Evolutionary conservation across 2,888 invertebrate genomes (phyloP), one percentile per base, ranked within the genome.

Genomic region (Aporophyla nigra): DNA sequence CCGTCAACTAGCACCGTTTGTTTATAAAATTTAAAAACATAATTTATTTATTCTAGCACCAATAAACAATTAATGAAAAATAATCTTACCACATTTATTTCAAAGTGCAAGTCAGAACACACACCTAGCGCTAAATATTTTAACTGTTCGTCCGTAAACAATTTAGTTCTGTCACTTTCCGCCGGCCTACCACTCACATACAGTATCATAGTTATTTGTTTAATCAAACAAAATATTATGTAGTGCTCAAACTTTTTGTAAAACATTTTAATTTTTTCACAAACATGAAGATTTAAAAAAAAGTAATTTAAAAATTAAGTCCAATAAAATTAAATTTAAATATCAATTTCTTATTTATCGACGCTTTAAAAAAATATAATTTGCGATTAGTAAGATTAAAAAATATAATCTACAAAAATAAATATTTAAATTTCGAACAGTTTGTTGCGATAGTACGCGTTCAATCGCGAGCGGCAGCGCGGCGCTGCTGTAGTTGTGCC

Each of bases 81-180:
- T 56, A 58, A 62, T 74, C 88, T 83, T 84, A 88, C 89, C 89
- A 82, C 73, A 61, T 76, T 59, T 21, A 78, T 14, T n/a, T 68
- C 46, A 12, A 40, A n/a, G 19, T 73, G n/a, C 71, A 91, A 74
- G 0, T 87, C 85, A 3, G 2, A 43, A 85, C 92, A 93, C 65
- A 92, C 83, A 5, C 27, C 27, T 4, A 27, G 0, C 6, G 88
- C 88, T 46, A 92, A 74, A 59, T 40, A 7, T 7, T 82, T 0
- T 59, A 87, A 73, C 46, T 87, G 86, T 21, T 33, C 56, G 40
- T 81, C 51, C 53, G 79, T 68, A 70, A 86, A 66, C n/a, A 82
- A 53, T 58, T 67, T 74, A 49, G 61, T 56, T 27, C 65, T 33
- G 40, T 74, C 78, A 68, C 49, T 70, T 10, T 78, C 84, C 59